Base-by-base conservation (phyloP, 1,140 invertebrate genomes). In the Zaprionus tsacasi region DNA sequence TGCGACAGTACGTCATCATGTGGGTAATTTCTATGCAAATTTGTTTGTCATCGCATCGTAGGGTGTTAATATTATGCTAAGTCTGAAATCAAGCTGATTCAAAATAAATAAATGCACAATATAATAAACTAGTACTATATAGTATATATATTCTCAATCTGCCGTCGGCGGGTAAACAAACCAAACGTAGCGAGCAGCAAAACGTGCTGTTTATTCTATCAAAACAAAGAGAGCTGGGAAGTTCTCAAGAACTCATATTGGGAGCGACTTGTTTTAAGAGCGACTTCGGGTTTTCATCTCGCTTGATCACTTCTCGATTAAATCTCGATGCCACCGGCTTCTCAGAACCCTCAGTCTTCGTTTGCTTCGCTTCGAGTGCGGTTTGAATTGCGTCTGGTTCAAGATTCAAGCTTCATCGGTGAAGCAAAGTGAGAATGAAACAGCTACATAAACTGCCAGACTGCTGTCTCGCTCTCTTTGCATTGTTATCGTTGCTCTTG, bases 271-370 rank as follows among this genome's bases (percentile, higher is more conserved):
- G 21, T n/a, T 17, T 15, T 33, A 15, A 36, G 48, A 35, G 50
- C 50, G 35, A 33, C 52, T 8, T 54, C 57, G 17, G 70, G 54
- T 56, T 57, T 59, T 48, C 13, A 15, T 33, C 21, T 30, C 21
- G 25, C 25, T 17, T 5, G 15, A 65, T 60, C 70, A 36, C 50
- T 30, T 40, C 56, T 35, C 45, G 45, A 59, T 40, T 17, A 8
- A 33, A 50, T 21, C 21, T 21, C 21, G 21, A 21, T 21, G 21
- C n/a, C n/a, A 55, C 38, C 33, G 12, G 33, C 40, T 15, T 15
- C n/a, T 45, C 38, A 67, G 11, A 65, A 27, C 25, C 52, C 58
- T 56, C 68, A 86, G 81, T 86, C 57, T 73, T 52, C 50, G 79
- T 50, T 55, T 30, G 45, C 35, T 43, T 50, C 79, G 70, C 79